A percentile compares a stretch with the other conserved stretches of the same genome.
These are phyloP conservation scores for Mimachlamys varia DNA, from an alignment of 2,888 invertebrate species.

Conservation along the genomic window DNA sequence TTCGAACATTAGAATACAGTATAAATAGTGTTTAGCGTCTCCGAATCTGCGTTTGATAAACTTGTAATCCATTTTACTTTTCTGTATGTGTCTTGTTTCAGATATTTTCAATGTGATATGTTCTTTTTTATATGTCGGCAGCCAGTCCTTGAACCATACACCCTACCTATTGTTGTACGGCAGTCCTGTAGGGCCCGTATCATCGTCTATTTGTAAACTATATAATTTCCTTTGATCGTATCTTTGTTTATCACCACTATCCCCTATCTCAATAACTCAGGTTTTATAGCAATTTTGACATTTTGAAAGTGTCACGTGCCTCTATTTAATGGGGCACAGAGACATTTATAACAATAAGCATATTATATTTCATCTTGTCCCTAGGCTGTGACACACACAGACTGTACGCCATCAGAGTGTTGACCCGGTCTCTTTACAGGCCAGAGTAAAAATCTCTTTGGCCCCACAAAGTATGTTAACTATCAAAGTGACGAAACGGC, in stretches of 20 bases:
- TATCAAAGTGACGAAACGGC: background rate
- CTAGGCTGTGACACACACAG: background rate
- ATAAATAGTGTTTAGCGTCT: no score
- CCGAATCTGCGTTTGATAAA: no score
- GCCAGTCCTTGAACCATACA: background rate
- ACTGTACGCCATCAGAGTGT: background rate
- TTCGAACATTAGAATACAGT: no score
- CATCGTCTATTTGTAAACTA: constrained; percentile 16
- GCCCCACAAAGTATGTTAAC: no score
- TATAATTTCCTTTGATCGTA: constrained; percentile 18
- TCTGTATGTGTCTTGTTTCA: background rate
- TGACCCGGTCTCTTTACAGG: background rate
- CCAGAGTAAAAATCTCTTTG: background rate
- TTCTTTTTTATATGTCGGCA: background rate
- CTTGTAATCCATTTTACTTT: no score
- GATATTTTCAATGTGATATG: background rate
- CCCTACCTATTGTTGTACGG: background rate
- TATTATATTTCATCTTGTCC: constrained; percentile 17
- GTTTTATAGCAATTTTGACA: background rate
- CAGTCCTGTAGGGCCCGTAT: background rate
- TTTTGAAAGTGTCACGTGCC: background rate
- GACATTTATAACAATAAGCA: constrained; percentile 21
- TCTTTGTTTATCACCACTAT: background rate
- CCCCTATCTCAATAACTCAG: constrained; percentile 6
- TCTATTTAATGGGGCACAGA: background rate